Base-by-base conservation (phyloP, 1,140 invertebrate genomes). In the Phortica variegata region DNA sequence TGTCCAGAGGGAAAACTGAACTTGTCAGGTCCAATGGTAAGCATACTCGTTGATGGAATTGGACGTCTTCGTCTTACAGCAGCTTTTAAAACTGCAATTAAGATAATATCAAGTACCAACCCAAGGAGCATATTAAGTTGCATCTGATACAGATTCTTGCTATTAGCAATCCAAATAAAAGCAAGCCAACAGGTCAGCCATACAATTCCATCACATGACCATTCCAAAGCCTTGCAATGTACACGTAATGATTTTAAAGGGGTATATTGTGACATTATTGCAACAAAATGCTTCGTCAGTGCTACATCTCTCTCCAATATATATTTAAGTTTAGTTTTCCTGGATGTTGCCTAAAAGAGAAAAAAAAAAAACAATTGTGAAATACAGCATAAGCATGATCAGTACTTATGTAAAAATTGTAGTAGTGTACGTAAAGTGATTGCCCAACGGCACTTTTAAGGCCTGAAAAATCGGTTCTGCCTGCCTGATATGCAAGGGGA, bases 1-100 rank as follows among this genome's bases (percentile, higher is more conserved):
- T 99, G 96, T 1, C 96, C 96, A 1, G 95, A 97, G 19, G 95
- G 96, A 76, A 98, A 98, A 26, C 93, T 94, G 72, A 87, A 97
- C 61, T 94, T 89, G 76, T 98, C 95, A 1, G 93, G 77, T 66
- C 81, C 74, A 17, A 85, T 75, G 13, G 75, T 78, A 15, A 83
- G 60, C 8, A 79, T 66, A 72, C 85, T 83, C 53, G 91, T 86
- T 66, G 90, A 88, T 15, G 81, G 77, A 1, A 79, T 53, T 12
- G 94, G 95, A 34, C 95, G 78, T 65, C 85, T 79, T 61, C 95
- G 78, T 52, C 90, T 79, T 12, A 88, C 82, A 34, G 85, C 73
- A 4, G 93, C 86, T 79, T 98, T 98, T 2, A 90, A 52, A 2
- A 93, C 46, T 2, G 87, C 90, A 41, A 97, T 81, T 1, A 89